phyloP scores from a whole-genome alignment of 2,888 invertebrate species.

The Drosophila setosimentum region DNA sequence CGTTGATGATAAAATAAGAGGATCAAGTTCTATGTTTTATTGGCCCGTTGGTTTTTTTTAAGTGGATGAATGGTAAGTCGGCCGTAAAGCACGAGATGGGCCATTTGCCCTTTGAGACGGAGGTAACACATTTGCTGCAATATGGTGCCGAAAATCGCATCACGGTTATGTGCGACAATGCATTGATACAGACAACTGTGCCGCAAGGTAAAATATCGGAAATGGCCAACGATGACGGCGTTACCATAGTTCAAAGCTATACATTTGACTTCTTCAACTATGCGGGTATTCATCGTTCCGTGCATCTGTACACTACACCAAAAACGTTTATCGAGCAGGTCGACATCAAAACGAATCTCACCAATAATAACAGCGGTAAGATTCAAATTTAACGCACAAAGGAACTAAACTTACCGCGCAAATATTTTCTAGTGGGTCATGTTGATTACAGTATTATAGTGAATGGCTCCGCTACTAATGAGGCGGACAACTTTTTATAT shows the following conservation, averaged over 20 bases:
- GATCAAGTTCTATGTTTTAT: neutral
- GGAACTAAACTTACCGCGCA: neutral
- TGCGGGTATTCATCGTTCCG: conserved; percentile 98
- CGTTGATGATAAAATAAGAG: neutral
- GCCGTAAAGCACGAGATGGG: conserved; percentile 96
- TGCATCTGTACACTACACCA: conserved; percentile 95
- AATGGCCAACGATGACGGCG: conserved; percentile 87
- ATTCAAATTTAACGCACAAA: neutral
- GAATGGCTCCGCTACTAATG: conserved; percentile 84
- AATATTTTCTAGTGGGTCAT: conserved; percentile 65
- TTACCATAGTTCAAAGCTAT: conserved; percentile 90
- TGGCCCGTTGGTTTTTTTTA: conserved; percentile 40
- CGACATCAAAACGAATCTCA: conserved; percentile 90
- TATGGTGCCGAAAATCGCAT: conserved; percentile 91
- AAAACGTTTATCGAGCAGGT: conserved; percentile 93
- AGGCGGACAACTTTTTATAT: conserved; percentile 74
- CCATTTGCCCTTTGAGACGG: conserved; percentile 97
- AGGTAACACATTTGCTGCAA: conserved; percentile 89
- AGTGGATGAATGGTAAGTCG: conserved; percentile 96
- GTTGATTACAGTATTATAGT: conserved; percentile 83
- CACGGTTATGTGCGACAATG: conserved; percentile 98
- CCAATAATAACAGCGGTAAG: conserved; percentile 88
- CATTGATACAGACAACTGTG: conserved; percentile 92
- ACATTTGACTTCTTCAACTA: conserved; percentile 99
- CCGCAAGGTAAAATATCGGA: conserved; percentile 93